Evolutionary conservation across 23 tunicate genomes (phyloP), one percentile per base, ranked within the genome.

Genomic region (Trididemnum clinides): DNA sequence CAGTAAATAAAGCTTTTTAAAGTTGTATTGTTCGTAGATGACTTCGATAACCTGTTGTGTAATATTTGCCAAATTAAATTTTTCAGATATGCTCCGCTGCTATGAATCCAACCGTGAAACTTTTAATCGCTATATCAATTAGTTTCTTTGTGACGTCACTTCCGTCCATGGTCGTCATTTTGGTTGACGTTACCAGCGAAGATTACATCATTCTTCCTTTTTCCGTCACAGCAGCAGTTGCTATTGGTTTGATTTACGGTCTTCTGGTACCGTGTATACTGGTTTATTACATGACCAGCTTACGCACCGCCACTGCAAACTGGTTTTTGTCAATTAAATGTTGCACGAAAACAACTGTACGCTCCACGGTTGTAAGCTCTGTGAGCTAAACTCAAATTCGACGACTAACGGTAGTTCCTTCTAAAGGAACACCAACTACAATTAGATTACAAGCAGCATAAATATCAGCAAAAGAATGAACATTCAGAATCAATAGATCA

Each of bases 321-420:
- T 26, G 28, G 57, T 10, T 73, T 2, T 23, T 73, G 1, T 73
- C 80, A 6, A 19, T 73, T 5, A 73, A 73, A 73, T 73, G 80
- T 28, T 73, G 80, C 57, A 73, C 80, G 38, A 73, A 7, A 22
- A 73, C 57, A 3, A 73, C 57, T 6, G 75, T 66, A 15, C 66
- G 66, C n/a, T n/a, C n/a, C n/a, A n/a, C n/a, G n/a, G n/a, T n/a
- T n/a, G n/a, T n/a, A n/a, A n/a, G n/a, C n/a, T n/a, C n/a, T n/a
- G n/a, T n/a, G n/a, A n/a, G n/a, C n/a, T n/a, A n/a, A n/a, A n/a
- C n/a, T n/a, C n/a, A n/a, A n/a, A n/a, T n/a, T n/a, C n/a, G n/a
- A n/a, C n/a, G n/a, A n/a, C n/a, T n/a, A n/a, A n/a, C n/a, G n/a
- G n/a, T n/a, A n/a, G n/a, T n/a, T n/a, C n/a, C n/a, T n/a, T n/a